These are phyloP conservation scores for Saguinus imperator DNA, from an alignment of 2,113 vertebrate genomes.

Conservation along the genomic window DNA sequence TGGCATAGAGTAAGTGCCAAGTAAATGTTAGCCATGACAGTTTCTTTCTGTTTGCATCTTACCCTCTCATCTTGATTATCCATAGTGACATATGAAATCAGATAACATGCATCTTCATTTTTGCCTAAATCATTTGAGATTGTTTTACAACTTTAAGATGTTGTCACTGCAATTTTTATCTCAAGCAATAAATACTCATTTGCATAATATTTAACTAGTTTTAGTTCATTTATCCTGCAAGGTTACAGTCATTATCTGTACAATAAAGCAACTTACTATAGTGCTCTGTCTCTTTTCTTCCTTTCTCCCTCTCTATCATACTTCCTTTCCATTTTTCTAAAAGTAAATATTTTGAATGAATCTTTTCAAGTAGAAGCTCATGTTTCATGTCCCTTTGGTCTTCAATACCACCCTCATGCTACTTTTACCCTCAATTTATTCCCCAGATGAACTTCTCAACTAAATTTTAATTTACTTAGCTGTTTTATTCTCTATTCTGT, in stretches of 20 bases:
- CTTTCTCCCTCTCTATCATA: neutral
- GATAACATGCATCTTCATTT: constrained; percentile 35
- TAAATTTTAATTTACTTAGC: neutral
- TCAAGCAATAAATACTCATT: constrained; percentile 43
- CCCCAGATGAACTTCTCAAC: neutral
- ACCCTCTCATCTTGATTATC: neutral
- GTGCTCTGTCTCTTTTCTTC: neutral
- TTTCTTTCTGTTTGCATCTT: neutral
- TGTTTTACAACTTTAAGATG: constrained; percentile 40
- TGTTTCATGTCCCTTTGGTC: neutral
- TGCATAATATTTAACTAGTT: constrained; percentile 20
- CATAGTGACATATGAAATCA: constrained; percentile 9
- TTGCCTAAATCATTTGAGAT: constrained; percentile 16
- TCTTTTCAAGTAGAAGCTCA: neutral
- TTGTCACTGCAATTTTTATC: constrained; percentile 29
- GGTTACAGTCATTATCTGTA: constrained; percentile 9
- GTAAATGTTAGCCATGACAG: neutral
- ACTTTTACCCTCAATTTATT: neutral
- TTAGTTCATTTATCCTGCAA: constrained; percentile 48
- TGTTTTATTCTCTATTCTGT: neutral
- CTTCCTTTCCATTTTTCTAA: neutral
- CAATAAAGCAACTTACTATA: neutral
- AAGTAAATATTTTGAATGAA: neutral
- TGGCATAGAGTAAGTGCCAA: neutral
- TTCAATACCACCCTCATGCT: neutral